These are phyloP conservation scores for Labroides dimidiatus DNA, from an alignment of 2,797 vertebrate genomes.

Conservation along the genomic window DNA sequence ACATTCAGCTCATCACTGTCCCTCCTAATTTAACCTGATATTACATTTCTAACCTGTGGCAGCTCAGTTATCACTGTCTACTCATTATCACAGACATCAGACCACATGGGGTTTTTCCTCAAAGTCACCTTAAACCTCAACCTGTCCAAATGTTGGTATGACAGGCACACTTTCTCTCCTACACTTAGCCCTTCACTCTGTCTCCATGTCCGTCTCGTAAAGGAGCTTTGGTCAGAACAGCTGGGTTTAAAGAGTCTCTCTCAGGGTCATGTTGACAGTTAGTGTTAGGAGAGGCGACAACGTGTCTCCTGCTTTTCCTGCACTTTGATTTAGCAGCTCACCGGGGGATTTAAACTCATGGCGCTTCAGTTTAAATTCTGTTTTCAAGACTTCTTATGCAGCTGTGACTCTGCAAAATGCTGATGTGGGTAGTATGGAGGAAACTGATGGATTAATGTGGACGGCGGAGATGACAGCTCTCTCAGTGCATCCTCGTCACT, in stretches of 20 bases:
- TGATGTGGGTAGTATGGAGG: constrained; percentile 8
- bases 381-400: constrained; percentile 15
- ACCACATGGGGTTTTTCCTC: not conserved
- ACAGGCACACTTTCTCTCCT: constrained; percentile 1
- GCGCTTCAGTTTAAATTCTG: constrained; percentile 27
- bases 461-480: constrained; percentile 38
- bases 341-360: constrained; percentile 38
- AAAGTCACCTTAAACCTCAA: constrained; percentile 33
- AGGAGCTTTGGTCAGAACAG: constrained; percentile 50
- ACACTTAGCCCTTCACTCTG: not conserved
- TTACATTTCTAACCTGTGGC: not conserved
- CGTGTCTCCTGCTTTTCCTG: constrained; percentile 51
- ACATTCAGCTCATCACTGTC: constrained; percentile 9
- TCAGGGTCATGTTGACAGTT: constrained; percentile 65
- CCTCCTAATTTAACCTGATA: constrained; percentile 2
- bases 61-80: constrained; percentile 6
- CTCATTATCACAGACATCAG: constrained; percentile 9
- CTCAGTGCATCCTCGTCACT: constrained; percentile 32
- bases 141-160: constrained; percentile 11
- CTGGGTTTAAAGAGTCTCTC: constrained; percentile 62
- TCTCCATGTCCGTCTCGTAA: constrained; percentile 6
- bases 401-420: constrained; percentile 36
- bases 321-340: constrained; percentile 43
- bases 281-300: constrained; percentile 31
- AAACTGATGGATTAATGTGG: constrained; percentile 29